Evolutionary conservation across 2,888 invertebrate genomes (phyloP).

Genomic region (Drosophila eohydei): DNA sequence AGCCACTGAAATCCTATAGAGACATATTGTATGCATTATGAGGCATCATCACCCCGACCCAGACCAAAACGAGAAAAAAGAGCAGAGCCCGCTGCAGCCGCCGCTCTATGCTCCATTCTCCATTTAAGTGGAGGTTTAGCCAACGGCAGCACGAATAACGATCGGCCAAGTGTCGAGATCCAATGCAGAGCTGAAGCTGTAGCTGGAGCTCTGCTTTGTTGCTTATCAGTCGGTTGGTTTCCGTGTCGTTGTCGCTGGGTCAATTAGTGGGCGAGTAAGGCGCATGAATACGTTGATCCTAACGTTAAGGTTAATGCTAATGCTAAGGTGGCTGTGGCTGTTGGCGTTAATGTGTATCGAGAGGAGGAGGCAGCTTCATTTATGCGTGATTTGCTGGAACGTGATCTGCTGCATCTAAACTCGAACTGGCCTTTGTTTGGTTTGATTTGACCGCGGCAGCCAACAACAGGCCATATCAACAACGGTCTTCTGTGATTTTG

Average conservation of each 20-base stretch:
- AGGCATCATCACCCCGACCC: conserved; percentile 59
- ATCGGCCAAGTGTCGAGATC: conserved; percentile 40
- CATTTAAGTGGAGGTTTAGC: conserved; percentile 77
- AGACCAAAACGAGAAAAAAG: background rate
- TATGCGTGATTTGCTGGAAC: conserved; percentile 73
- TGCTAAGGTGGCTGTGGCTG: conserved; percentile 9
- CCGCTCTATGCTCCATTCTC: conserved; percentile 52
- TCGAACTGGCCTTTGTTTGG: conserved; percentile 35
- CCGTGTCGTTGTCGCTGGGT: conserved; percentile 62
- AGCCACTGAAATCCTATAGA: conserved; percentile 85
- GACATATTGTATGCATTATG: conserved; percentile 83
- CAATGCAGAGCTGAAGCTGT: conserved; percentile 3
- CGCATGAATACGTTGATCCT: conserved; percentile 77
- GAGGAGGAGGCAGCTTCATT: conserved; percentile 48
- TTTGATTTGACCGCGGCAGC: conserved; percentile 47
- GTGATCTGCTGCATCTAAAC: conserved; percentile 46
- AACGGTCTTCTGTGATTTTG: conserved; percentile 72
- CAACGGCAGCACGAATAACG: conserved; percentile 53
- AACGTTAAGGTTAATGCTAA: conserved; percentile 47
- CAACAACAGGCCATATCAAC: conserved; percentile 38
- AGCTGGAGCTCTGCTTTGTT: conserved; percentile 5
- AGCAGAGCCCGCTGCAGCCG: conserved; percentile 1
- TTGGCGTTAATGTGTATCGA: conserved; percentile 35
- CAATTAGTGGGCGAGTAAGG: conserved; percentile 81
- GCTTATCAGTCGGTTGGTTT: conserved; percentile 47